A percentile compares a stretch with the other conserved stretches of the same genome.
These are phyloP conservation scores for Dicerorhinus sumatrensis DNA, from an alignment of 2,113 vertebrate species.

Conservation along the genomic window DNA sequence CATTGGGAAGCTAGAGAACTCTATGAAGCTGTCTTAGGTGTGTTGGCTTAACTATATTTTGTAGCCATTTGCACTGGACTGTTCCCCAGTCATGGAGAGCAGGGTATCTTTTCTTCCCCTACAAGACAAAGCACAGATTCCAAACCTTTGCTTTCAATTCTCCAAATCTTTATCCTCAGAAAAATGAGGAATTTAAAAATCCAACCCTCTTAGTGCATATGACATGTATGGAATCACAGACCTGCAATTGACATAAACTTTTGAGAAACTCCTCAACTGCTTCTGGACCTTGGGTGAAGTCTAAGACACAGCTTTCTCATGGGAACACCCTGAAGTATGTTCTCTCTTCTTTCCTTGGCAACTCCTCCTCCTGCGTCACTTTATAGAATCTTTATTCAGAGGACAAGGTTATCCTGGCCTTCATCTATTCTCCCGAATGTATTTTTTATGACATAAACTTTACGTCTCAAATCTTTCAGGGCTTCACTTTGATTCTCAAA, in stretches of 20 bases:
- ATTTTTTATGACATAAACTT: constrained; percentile 51
- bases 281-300: not conserved
- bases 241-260: not conserved
- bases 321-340: not conserved
- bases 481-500: constrained; percentile 58
- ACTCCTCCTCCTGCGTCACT: not conserved
- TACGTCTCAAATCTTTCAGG: not conserved
- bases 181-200: not conserved
- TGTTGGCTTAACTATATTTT: not conserved
- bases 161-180: not conserved
- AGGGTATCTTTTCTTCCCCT: not conserved
- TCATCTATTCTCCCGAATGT: not conserved
- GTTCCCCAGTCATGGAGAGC: not conserved
- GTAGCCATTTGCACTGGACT: not conserved
- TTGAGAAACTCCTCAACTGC: not conserved
- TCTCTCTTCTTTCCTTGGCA: not conserved
- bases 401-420: not conserved
- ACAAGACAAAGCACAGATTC: not conserved
- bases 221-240: not conserved
- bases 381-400: not conserved
- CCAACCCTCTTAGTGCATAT: not conserved
- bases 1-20: not conserved
- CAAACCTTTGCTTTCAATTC: not conserved
- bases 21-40: not conserved
- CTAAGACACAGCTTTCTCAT: not conserved